Evolutionary conservation across 2,113 vertebrate genomes (phyloP).

Genomic region (Gadus chalcogrammus): DNA sequence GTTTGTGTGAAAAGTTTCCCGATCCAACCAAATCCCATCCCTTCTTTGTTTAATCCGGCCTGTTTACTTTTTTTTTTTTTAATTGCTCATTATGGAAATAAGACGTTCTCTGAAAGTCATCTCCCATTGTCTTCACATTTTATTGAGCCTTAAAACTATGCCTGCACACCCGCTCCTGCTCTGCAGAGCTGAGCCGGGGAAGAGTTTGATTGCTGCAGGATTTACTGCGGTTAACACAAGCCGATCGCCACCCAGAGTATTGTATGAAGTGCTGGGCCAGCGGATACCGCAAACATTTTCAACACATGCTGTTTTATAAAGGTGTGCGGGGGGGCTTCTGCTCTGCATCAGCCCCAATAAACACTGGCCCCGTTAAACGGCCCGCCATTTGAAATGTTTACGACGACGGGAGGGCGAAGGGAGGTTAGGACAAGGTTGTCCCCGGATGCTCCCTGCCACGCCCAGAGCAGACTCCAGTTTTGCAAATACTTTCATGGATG

Average conservation of each 20-base stretch:
- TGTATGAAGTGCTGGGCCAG: conserved; percentile 30
- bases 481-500: conserved; percentile 65
- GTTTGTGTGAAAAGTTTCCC: too few relatives aligned
- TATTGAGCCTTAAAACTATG: too few relatives aligned
- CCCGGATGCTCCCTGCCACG: conserved; percentile 39
- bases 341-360: conserved; percentile 32
- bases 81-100: too few relatives aligned
- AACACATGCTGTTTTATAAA: conserved; percentile 39
- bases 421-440: conserved; percentile 27
- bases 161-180: too few relatives aligned
- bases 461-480: conserved; percentile 58
- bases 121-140: too few relatives aligned
- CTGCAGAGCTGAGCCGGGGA: not conserved
- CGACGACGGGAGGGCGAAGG: conserved; percentile 30
- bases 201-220: conserved; percentile 23
- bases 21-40: too few relatives aligned
- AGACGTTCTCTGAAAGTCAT: too few relatives aligned
- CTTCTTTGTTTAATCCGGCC: too few relatives aligned
- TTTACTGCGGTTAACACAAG: conserved; percentile 20
- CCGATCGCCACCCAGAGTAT: conserved; percentile 31
- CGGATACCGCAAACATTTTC: conserved; percentile 40
- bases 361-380: conserved; percentile 6
- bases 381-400: conserved; percentile 44
- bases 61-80: too few relatives aligned
- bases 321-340: conserved; percentile 26